Evolutionary conservation across 2,113 vertebrate species (phyloP), one percentile per base, ranked within the genome.

Genomic region (western clawed frog (Xenopus tropicalis)): DNA sequence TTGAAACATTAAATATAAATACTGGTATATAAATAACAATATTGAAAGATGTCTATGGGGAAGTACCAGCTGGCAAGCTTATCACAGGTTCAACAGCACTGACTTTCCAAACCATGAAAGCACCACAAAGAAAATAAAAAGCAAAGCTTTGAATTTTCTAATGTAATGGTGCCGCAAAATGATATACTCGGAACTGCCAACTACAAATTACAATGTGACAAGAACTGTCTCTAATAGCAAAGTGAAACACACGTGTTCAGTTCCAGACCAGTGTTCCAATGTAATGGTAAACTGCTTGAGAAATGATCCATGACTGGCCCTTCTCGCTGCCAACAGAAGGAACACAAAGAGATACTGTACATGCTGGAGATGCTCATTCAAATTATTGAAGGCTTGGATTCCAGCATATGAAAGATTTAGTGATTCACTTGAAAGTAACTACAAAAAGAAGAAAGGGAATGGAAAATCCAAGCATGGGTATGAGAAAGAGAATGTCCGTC

Each of bases 151-250:
- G 46, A 73, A 71, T 79, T 82, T 80, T 67, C 20, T 71, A 84
- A 77, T 74, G 61, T 23, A 82, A 66, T 48, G 12, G 1, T 80
- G 79, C 51, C 52, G 25, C 81, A 14, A 81, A 83, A 82, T 87
- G 82, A 78, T 23, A 69, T 73, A 73, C 51, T 68, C 42, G 5
- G 64, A 37, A 71, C 63, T 66, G 37, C 74, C 71, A 79, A 80
- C 83, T 65, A 78, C 61, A 78, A 87, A 80, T 78, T 78, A 74
- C 77, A 82, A 69, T 84, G 62, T 81, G 80, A 78, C 54, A 80
- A 80, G 83, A 86, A 62, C 23, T 77, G 54, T 82, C 63, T 56
- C 46, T 44, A 72, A 74, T 11, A 22, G 57, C 57, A 59, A 65
- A 43, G 62, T 63, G 61, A 63, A 63, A 37, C 42, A 65, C 37